Evolutionary conservation across 2,797 vertebrate genomes (phyloP), one percentile per base, ranked within the genome.

Genomic region (Choloepus didactylus): DNA sequence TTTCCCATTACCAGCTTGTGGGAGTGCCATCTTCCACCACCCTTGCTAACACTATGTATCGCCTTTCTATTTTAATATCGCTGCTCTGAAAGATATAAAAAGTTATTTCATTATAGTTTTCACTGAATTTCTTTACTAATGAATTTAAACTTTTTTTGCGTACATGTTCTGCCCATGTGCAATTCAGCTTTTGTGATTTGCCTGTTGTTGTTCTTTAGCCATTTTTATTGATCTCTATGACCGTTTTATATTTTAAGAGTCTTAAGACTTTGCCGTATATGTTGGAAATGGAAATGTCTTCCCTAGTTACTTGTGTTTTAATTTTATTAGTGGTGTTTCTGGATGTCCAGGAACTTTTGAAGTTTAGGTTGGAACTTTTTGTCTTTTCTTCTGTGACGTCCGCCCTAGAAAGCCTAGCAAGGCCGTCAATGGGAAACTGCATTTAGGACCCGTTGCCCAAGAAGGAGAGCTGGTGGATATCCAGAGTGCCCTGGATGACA

Each of bases 11-110:
- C 41, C 41, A 19, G 69, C n/a, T 27, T 4, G 44, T 5, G 38
- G 9, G 29, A 0, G 8, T 10, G 5, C 1, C 0, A 0, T n/a
- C 19, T 2, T n/a, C 18, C 19, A 5, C 31, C 54, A 4, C 9
- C 27, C 23, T 44, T 2, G 49, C 10, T 1, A 8, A 25, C 18
- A 3, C 77, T 0, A 0, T 41, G 54, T 16, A 44, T 38, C n/a
- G 29, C 11, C 67, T 82, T 82, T 82, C 41, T 44, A 62, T 81
- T n/a, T 16, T 6, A 59, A 77, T 18, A 12, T 9, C 5, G 6
- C 15, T 38, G 2, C 86, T 72, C 62, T 0, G 31, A 49, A 64
- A 35, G 41, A 31, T 29, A 12, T 0, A 5, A 6, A 31, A 12
- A 56, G 7, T 18, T 18, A 41, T 3, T 27, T 15, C 29, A 4